Percentiles rank a stretch among this genome's conserved stretches.
Evolutionary conservation across 2,888 invertebrate genomes (phyloP).

Genomic region (Drosophila ochracea): DNA sequence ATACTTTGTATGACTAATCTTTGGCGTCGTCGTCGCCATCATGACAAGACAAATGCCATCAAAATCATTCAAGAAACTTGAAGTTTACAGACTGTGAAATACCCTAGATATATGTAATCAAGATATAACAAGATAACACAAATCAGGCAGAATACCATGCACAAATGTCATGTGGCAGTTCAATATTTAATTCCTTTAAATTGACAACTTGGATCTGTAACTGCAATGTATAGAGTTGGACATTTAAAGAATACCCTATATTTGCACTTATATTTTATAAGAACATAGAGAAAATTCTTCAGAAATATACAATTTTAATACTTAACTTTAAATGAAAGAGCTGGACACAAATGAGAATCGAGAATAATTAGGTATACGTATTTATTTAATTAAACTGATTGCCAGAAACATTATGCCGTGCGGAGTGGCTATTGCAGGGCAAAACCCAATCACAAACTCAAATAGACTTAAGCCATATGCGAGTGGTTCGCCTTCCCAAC

Average conservation of each 20-base stretch:
- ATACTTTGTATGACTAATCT: constrained; percentile 77
- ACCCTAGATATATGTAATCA: constrained; percentile 14
- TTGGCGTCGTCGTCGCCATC: constrained; percentile 56
- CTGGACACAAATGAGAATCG: neutral
- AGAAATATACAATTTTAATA: neutral
- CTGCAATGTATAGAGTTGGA: neutral
- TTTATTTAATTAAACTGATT: neutral
- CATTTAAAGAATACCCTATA: constrained; percentile 16
- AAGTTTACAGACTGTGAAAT: constrained; percentile 10
- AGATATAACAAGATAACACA: neutral
- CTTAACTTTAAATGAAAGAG: neutral
- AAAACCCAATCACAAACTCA: constrained; percentile 57
- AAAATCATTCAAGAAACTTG: constrained; percentile 21
- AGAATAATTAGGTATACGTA: neutral
- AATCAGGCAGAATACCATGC: neutral
- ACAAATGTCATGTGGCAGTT: neutral
- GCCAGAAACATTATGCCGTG: constrained; percentile 1
- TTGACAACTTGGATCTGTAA: neutral
- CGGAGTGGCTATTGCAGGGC: neutral
- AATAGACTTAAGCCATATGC: constrained; percentile 62
- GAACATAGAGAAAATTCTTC: rapidly evolving
- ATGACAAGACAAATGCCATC: constrained; percentile 52
- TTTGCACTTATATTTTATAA: neutral
- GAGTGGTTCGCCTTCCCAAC: constrained; percentile 38
- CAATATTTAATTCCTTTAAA: constrained; percentile 4